phyloP scores from a whole-genome alignment of 2,113 vertebrate genomes.

The Tachysurus fulvidraco region DNA sequence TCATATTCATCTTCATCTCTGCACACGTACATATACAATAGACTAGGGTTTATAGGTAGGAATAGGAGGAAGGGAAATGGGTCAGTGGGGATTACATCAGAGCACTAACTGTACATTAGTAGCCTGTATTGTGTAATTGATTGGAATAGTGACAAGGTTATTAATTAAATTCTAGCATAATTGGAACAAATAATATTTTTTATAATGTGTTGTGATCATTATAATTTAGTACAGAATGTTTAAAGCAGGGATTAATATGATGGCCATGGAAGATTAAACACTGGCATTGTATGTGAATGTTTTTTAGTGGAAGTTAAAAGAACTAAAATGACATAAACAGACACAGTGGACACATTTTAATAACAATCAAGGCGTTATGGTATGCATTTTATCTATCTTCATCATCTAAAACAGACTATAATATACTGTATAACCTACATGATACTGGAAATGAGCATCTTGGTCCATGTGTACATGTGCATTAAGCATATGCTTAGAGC shows the following conservation, averaged over 20 bases:
- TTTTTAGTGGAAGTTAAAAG: background rate
- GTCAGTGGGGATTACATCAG: background rate
- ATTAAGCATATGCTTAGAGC: background rate
- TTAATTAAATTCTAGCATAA: background rate
- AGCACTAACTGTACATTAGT: background rate
- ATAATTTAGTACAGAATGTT: background rate
- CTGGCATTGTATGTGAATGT: background rate
- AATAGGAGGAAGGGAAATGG: background rate
- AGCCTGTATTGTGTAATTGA: background rate
- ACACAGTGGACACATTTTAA: background rate
- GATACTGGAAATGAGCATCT: background rate
- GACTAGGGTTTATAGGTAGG: background rate
- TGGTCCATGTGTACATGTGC: background rate
- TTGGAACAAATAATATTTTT: background rate
- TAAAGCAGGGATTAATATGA: background rate
- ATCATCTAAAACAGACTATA: background rate
- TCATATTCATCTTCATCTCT: background rate
- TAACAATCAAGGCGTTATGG: background rate
- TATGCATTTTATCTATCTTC: background rate
- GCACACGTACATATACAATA: background rate
- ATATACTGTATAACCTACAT: background rate
- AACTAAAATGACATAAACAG: background rate
- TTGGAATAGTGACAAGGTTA: background rate
- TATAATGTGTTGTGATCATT: background rate
- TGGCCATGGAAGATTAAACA: background rate